Percentiles rank a stretch among this genome's conserved stretches.
Evolutionary conservation across 2,888 invertebrate species (phyloP).

Genomic region (Petrolisthes cinctipes): DNA sequence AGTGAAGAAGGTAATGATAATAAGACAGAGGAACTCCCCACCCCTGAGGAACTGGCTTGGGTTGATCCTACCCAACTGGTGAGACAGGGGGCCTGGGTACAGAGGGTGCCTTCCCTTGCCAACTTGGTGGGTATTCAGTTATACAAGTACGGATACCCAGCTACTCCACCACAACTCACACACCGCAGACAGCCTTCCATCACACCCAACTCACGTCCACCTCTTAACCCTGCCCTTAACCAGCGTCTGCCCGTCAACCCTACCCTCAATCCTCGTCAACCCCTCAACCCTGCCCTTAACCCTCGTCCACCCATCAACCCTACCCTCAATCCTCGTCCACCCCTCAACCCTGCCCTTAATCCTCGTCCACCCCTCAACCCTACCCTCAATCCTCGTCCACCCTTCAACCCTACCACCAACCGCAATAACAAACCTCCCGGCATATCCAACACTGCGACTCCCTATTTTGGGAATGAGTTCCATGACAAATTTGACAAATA

Average conservation of each 20-base stretch:
- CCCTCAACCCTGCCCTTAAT: not conserved
- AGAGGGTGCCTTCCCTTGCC: conserved; percentile 43
- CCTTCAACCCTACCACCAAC: not conserved
- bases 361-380: not conserved
- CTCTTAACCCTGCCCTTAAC: not conserved
- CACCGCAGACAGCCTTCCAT: not conserved
- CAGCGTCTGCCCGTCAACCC: too few species aligned
- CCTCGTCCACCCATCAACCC: not conserved
- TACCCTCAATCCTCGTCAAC: not conserved
- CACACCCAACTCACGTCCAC: not conserved
- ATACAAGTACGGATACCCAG: conserved; percentile 23
- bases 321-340: not conserved
- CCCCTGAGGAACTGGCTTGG: conserved; percentile 38
- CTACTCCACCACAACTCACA: not conserved
- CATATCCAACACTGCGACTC: too few species aligned
- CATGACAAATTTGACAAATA: conserved; percentile 38
- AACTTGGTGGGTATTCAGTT: conserved; percentile 40
- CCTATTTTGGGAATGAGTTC: conserved; percentile 19
- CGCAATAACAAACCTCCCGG: not conserved
- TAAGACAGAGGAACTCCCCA: conserved; percentile 33
- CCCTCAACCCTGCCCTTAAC: not conserved
- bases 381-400: not conserved
- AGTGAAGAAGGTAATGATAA: conserved; percentile 2
- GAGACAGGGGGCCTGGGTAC: conserved; percentile 31
- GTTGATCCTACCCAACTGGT: conserved; percentile 26